A percentile compares a stretch with the other conserved stretches of the same genome.
Evolutionary conservation across 2,888 invertebrate species (phyloP).

Genomic region (Neocrepidodera transversa): DNA sequence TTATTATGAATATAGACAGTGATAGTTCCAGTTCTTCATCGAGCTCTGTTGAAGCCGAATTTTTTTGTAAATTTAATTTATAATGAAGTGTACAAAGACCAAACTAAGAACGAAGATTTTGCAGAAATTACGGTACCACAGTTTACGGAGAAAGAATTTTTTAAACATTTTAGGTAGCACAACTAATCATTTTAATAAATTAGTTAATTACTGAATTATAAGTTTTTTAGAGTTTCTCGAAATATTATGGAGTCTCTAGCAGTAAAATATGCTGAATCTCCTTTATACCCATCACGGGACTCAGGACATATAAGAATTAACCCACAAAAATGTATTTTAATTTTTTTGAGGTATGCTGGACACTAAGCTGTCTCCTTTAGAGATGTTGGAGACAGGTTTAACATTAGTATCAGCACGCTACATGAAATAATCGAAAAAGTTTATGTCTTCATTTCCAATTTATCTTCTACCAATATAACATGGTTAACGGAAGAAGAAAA

Average conservation of each 20-base stretch:
- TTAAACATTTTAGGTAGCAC: not conserved
- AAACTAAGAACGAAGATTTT: not conserved
- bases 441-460: constrained; percentile 33
- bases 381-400: constrained; percentile 38
- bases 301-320: not conserved
- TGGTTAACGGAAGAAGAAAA: constrained; percentile 31
- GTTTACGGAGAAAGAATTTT: not conserved
- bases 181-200: not conserved
- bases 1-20: no score
- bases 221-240: no score
- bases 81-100: no score
- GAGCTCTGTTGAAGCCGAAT: no score
- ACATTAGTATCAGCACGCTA: constrained; percentile 34
- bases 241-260: no score
- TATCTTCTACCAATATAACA: constrained; percentile 27
- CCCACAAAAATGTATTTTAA: no score
- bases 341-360: not conserved
- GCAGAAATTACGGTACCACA: not conserved
- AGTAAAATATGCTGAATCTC: no score
- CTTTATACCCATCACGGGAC: no score
- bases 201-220: not conserved
- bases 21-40: no score
- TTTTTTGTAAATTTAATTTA: no score
- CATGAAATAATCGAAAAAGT: constrained; percentile 33
- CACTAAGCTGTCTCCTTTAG: constrained; percentile 26